Base-by-base conservation (phyloP, 2,113 vertebrate species). In the Aphelocoma coerulescens region DNA sequence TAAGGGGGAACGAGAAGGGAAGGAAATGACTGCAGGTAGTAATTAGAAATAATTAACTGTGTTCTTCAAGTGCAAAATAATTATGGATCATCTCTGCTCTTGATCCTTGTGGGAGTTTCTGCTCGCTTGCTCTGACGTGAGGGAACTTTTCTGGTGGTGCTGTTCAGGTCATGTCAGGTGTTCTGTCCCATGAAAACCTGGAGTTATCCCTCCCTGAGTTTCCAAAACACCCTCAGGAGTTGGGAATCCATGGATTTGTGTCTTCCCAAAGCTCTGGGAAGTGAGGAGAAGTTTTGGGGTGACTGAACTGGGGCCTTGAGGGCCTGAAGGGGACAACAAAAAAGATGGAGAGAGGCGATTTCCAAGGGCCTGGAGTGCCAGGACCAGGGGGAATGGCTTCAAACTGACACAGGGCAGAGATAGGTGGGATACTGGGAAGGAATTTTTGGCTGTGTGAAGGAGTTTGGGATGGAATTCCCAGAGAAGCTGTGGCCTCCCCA, bases 221-320 rank as follows among this genome's bases (percentile, higher is more conserved):
- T 3, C 2, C 1, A 33, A n/a, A 76, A 16, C 27, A 1, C 51
- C 46, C 57, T 28, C 7, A 4, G 90, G 88, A 48, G 22, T 0
- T 48, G 65, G 35, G 13, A 69, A 44, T 49, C 1, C 6, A 0
- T 13, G 7, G 48, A 8, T n/a, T 33, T 3, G 11, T 5, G 35
- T 43, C n/a, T 87, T 39, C 43, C 73, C 16, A 15, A 13, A 63
- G 72, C 57, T 89, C 21, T 16, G 27, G 43, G 28, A 10, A 51
- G 46, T 0, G 6, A 19, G 27, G 67, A 44, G 54, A 9, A 37
- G 63, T 14, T 37, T 18, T 3, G 35, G 52, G 30, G 23, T 12
- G 49, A 27, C 2, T 2, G 0, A 5, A 4, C 0, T 6, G 48
- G 0, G 7, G 16, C 71, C 11, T 65, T 3, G 22, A 63, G 22